phyloP scores from a whole-genome alignment of 2,113 vertebrate genomes.

The Suricata suricatta region DNA sequence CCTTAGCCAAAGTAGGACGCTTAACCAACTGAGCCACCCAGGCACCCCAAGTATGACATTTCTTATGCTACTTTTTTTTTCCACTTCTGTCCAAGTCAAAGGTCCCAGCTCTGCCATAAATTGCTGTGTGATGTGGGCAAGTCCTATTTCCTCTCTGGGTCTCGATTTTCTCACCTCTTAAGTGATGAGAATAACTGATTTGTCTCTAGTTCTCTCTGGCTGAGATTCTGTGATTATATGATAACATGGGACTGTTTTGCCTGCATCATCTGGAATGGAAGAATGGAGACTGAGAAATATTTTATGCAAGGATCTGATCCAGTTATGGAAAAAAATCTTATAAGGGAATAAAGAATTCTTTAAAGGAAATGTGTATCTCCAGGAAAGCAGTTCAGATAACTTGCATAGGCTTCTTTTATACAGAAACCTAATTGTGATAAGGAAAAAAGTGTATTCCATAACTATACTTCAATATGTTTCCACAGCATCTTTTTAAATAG shows the following conservation, averaged over 20 bases:
- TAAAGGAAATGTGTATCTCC: constrained; percentile 3
- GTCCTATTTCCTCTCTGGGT: background rate
- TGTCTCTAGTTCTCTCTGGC: background rate
- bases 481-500: background rate
- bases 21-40: no score
- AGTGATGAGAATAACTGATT: constrained; percentile 8
- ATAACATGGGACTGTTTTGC: background rate
- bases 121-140: background rate
- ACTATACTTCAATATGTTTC: constrained; percentile 14
- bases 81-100: background rate
- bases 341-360: background rate
- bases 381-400: constrained; percentile 6
- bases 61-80: background rate
- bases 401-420: background rate
- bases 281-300: background rate
- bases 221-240: constrained; percentile 14
- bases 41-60: no score
- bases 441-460: background rate
- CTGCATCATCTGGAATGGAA: constrained; percentile 31
- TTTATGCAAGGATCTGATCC: background rate
- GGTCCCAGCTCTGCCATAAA: background rate
- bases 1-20: no score
- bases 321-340: background rate
- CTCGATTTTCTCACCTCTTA: constrained; percentile 24
- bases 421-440: background rate